phyloP scores from a whole-genome alignment of 2,888 invertebrate genomes.

The Magallana nippona region DNA sequence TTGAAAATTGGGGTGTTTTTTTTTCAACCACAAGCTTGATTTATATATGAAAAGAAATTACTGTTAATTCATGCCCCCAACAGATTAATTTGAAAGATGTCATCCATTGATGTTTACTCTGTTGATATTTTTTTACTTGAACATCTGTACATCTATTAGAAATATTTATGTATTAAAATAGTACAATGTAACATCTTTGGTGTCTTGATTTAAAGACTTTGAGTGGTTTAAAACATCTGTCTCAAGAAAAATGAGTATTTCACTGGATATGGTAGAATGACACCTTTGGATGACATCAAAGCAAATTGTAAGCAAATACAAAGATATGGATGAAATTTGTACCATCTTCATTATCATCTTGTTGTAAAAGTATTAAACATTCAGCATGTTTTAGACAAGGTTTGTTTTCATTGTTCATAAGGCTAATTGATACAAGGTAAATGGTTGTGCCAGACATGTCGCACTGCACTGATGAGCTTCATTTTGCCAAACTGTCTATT shows the following conservation, averaged over 20 bases:
- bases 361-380: slow-evolving; percentile 57
- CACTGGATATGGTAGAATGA: neutral
- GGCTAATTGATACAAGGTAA: too few species aligned
- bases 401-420: slow-evolving; percentile 19
- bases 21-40: neutral
- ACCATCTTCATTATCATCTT: slow-evolving; percentile 43
- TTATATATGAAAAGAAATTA: neutral
- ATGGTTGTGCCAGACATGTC: too few species aligned
- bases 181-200: slow-evolving; percentile 21
- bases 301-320: neutral
- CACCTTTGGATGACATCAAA: slow-evolving; percentile 16
- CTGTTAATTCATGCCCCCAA: neutral
- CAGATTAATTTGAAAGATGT: slow-evolving; percentile 18
- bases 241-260: neutral
- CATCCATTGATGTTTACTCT: slow-evolving; percentile 25
- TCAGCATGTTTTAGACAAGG: slow-evolving; percentile 52
- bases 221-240: too few species aligned
- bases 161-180: slow-evolving; percentile 36
- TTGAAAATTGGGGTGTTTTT: neutral
- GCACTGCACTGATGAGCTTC: too few species aligned
- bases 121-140: slow-evolving; percentile 34
- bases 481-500: too few species aligned
- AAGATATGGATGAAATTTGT: slow-evolving; percentile 6
- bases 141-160: slow-evolving; percentile 40
- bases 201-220: neutral